These are phyloP conservation scores for Epirrita christyi DNA, from an alignment of 2,888 invertebrate genomes.

Conservation along the genomic window DNA sequence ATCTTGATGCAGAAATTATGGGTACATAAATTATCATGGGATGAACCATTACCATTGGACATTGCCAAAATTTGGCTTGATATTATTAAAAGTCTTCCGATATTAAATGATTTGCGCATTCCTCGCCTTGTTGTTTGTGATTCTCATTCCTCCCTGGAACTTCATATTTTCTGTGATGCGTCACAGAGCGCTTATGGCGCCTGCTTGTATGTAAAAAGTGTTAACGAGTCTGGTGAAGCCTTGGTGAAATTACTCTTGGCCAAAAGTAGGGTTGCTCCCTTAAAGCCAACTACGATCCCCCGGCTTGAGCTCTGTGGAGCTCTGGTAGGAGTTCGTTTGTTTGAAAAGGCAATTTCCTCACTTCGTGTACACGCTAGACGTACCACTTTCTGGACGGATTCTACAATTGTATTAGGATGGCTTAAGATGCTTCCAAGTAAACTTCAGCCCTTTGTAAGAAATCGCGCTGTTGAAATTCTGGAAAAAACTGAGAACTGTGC, in stretches of 20 bases:
- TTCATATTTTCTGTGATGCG: conserved; percentile 45
- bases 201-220: conserved; percentile 39
- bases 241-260: conserved; percentile 35
- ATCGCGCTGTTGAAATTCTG: conserved; percentile 42
- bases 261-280: conserved; percentile 42
- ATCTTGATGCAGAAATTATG: conserved; percentile 41
- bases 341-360: conserved; percentile 34
- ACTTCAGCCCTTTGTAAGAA: conserved; percentile 43
- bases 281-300: conserved; percentile 44
- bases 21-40: conserved; percentile 40
- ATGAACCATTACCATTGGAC: conserved; percentile 25
- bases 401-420: conserved; percentile 46
- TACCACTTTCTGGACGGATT: conserved; percentile 44
- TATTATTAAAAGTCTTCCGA: conserved; percentile 16
- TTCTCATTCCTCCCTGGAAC: conserved; percentile 25
- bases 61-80: neutral
- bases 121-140: conserved; percentile 38
- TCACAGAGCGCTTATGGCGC: conserved; percentile 46
- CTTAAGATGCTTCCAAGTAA: conserved; percentile 36
- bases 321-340: conserved; percentile 40
- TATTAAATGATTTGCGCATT: conserved; percentile 33
- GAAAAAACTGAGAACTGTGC: conserved; percentile 31
- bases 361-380: conserved; percentile 28
- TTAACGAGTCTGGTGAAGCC: conserved; percentile 17
- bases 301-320: conserved; percentile 48